Evolutionary conservation across 2,797 vertebrate species (phyloP), one percentile per base, ranked within the genome.

Genomic region (Epinephelus coioides): DNA sequence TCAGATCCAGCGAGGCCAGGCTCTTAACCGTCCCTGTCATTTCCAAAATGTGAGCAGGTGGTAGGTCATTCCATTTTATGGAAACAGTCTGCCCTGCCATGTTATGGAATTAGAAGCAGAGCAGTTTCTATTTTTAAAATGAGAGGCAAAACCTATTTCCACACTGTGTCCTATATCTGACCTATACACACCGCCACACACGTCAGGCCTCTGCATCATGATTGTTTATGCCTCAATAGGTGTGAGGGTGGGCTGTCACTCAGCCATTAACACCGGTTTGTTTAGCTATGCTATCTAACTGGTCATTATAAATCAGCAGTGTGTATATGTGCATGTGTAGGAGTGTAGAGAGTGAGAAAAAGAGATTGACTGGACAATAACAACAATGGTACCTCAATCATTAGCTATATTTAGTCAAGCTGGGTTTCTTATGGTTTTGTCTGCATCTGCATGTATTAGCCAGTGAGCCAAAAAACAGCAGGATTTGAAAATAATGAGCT

Each of bases 11-110:
- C 51, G 8, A 70, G 73, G 85, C 73, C 68, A 49, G 74, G 40
- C 68, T 89, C 84, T 86, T 85, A 85, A 83, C 74, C n/a, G 13
- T 76, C 73, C 81, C 73, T 85, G 91, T 89, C 82, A 86, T 86
- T 86, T 88, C 69, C 59, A 56, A 88, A 90, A 88, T 89, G 81
- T 90, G 84, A 91, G 90, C 86, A 90, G 91, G 91, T 92, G 90
- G 86, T 75, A 82, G 80, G 86, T 91, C 83, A 76, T 86, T 90
- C 80, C 46, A 56, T 86, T 89, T 90, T 75, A 81, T 81, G 78
- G 78, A 87, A 83, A 87, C 78, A 76, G 82, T 87, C 79, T 81
- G 82, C 73, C 64, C 76, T 55, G 40, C 73, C 71, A 61, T 83
- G 85, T 82, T 66, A 70, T 69, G 71, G 75, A 85, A 89, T 88